Base-by-base conservation (phyloP, 53 echinoderm and acorn worm genomes). In the Echinometra lucunter region DNA sequence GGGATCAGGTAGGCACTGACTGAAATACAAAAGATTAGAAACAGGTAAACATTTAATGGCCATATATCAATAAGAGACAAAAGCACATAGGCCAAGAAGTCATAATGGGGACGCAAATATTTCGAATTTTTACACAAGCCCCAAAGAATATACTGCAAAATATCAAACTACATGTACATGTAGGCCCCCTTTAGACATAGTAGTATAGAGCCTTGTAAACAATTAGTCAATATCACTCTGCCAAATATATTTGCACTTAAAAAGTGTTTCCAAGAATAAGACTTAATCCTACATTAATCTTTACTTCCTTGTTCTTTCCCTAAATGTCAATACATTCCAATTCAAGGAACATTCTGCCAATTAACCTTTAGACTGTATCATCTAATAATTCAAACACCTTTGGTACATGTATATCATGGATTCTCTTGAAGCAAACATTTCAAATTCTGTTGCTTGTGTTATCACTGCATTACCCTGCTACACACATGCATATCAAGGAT, bases 1-100 rank as follows among this genome's bases (percentile, higher is more conserved):
- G 93, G 93, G 37, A 55, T 57, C 1, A 93, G 37, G 38, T 74
- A 93, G 34, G 60, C 75, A 57, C 35, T 78, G 19, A 55, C 81
- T 56, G 93, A 49, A 78, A 13, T 40, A 44, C 23, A 42, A 1
- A 12, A 5, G 7, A 6, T 9, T 1, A 1, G 32, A 35, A 74
- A 74, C 11, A 74, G n/a, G n/a, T n/a, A n/a, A n/a, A n/a, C n/a
- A n/a, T n/a, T n/a, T n/a, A n/a, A n/a, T n/a, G n/a, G n/a, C n/a
- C n/a, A n/a, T n/a, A n/a, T n/a, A n/a, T n/a, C n/a, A n/a, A n/a
- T n/a, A n/a, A n/a, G n/a, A n/a, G n/a, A n/a, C n/a, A n/a, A n/a
- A n/a, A n/a, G n/a, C n/a, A n/a, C n/a, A n/a, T n/a, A n/a, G n/a
- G n/a, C n/a, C n/a, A n/a, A n/a, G n/a, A n/a, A n/a, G n/a, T n/a